Evolutionary conservation across 2,113 vertebrate genomes (phyloP), one percentile per base, ranked within the genome.

Genomic region (Rafetus swinhoei): DNA sequence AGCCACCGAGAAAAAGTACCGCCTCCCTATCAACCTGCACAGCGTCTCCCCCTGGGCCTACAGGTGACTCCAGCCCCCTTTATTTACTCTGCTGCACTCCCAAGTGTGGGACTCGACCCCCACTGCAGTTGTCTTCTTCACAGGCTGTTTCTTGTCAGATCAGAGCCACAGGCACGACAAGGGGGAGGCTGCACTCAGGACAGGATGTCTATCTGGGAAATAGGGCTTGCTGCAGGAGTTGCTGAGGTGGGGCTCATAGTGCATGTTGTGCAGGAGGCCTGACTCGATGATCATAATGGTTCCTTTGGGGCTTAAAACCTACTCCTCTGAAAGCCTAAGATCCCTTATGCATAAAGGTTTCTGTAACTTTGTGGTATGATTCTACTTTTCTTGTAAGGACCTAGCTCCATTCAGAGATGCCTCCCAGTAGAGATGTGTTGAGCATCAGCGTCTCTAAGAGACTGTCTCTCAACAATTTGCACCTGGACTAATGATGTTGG

Each of bases 11-110:
- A 98, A 96, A 86, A 98, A 97, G 93, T 97, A 97, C 86, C 98
- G 97, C 50, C 98, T 98, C 32, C 99, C 99, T 65, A 98, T 99
- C 93, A 99, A 99, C 97, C 97, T 99, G 96, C 98, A 98, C 96
- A 99, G 99, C 97, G 96, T 99, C 69, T 99, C 99, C 60, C 99
- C 99, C 4, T 99, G 99, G 99, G 98, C 99, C 18, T 99, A 99
- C 98, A 99, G 99, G 99, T 99, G 97, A 98, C 16, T 60, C 9
- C 2, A 77, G 53, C 57, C 60, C 25, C 39, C 39, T 39, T 54
- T 32, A 22, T 24, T 39, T 60, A 55, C 35, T 14, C 45, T 16
- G 7, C 4, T 53, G 29, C 53, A 18, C 16, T 62, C 6, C 27
- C 12, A 25, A 5, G 22, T 24, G 57, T 60, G 60, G 27, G 2